A percentile compares a stretch with the other conserved stretches of the same genome.
phyloP scores from a whole-genome alignment of 2,888 invertebrate genomes.

The Marasmarcha lunaedactyla region DNA sequence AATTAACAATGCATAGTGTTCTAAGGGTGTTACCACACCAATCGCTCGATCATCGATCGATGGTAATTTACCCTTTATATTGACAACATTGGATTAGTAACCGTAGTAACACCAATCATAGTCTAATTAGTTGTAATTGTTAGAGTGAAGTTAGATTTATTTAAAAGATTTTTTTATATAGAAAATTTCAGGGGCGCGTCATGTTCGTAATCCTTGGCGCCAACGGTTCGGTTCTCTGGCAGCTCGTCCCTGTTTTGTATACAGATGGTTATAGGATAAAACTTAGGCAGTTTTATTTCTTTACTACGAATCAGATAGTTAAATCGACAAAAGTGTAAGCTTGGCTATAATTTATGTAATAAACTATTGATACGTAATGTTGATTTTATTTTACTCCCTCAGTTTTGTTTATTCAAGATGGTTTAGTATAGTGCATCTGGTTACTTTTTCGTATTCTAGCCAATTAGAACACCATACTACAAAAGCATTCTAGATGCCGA shows the following conservation, averaged over 20 bases:
- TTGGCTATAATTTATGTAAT: slow-evolving; percentile 70
- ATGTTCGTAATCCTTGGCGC: slow-evolving; percentile 9
- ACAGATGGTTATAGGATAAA: slow-evolving; percentile 37
- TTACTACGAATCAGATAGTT: slow-evolving; percentile 50
- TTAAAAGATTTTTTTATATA: slow-evolving; percentile 54
- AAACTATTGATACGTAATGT: slow-evolving; percentile 68
- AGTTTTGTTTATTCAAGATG: no score
- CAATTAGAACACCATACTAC: no score
- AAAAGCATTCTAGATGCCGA: no score
- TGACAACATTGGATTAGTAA: slow-evolving; percentile 38
- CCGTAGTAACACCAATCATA: slow-evolving; percentile 66
- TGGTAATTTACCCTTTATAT: no score
- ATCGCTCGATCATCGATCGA: no score
- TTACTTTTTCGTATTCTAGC: no score
- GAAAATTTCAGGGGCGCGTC: slow-evolving; percentile 29
- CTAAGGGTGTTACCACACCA: no score
- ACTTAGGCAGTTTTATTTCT: slow-evolving; percentile 56
- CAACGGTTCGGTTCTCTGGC: slow-evolving; percentile 18
- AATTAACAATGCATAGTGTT: no score
- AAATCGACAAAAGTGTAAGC: slow-evolving; percentile 61
- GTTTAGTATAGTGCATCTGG: no score
- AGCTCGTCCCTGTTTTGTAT: slow-evolving; percentile 30
- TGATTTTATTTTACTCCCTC: no score
- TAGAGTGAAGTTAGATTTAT: slow-evolving; percentile 63
- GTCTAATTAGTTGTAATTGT: slow-evolving; percentile 57